A percentile compares a stretch with the other conserved stretches of the same genome.
Evolutionary conservation across 2,888 invertebrate species (phyloP).

Genomic region (Schrankia costaestrigalis): DNA sequence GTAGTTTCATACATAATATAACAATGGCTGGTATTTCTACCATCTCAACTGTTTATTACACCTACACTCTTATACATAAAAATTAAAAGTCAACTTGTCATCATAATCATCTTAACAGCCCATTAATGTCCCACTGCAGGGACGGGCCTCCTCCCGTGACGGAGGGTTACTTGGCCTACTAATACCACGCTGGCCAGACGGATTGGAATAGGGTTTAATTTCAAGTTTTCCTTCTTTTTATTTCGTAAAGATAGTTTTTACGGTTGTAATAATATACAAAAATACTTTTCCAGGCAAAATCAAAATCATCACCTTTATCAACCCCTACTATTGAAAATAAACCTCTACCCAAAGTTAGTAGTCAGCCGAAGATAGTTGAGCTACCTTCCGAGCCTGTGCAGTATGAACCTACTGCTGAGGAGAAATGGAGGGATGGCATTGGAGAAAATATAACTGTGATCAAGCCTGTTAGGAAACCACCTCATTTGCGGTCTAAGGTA

Average conservation of each 20-base stretch:
- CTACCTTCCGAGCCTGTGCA: conserved; percentile 31
- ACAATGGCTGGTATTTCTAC: too few relatives aligned
- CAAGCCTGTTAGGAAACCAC: conserved; percentile 81
- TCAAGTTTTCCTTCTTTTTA: too few relatives aligned
- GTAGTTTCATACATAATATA: too few relatives aligned
- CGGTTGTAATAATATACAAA: background rate
- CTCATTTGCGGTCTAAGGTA: conserved; percentile 84
- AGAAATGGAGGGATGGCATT: conserved; percentile 62
- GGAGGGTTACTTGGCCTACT: background rate
- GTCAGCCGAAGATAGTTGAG: conserved; percentile 47
- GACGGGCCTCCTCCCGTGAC: background rate
- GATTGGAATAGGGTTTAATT: too few relatives aligned
- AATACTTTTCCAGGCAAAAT: conserved; percentile 54
- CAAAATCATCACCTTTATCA: conserved; percentile 63
- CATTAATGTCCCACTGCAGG: too few relatives aligned
- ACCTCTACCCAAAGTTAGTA: conserved; percentile 29
- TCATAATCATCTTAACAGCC: too few relatives aligned
- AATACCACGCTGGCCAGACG: too few relatives aligned
- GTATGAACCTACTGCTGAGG: conserved; percentile 25
- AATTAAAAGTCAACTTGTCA: too few relatives aligned
- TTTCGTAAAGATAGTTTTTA: background rate
- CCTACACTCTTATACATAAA: too few relatives aligned
- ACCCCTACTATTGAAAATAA: conserved; percentile 51
- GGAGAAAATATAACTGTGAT: conserved; percentile 62
- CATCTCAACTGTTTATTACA: too few relatives aligned